These are phyloP conservation scores for Lamellibrachia luymesi DNA, from an alignment of 1,140 invertebrate genomes.

Conservation along the genomic window DNA sequence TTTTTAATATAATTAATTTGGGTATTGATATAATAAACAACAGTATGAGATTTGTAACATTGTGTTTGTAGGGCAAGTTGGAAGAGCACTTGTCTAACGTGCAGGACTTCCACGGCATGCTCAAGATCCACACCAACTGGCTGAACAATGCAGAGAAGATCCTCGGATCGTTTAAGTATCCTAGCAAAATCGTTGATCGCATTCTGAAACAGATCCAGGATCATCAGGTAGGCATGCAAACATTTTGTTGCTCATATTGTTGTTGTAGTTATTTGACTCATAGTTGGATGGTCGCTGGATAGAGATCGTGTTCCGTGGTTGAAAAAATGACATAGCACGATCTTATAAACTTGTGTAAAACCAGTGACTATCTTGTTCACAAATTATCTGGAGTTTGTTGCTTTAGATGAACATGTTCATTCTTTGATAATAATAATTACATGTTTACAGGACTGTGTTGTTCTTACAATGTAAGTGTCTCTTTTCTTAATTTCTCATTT, in stretches of 20 bases:
- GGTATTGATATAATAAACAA: background rate
- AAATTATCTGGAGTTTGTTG: too few species aligned
- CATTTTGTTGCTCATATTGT: slow-evolving; percentile 8
- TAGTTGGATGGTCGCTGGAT: background rate
- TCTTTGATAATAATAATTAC: too few species aligned
- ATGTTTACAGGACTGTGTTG: too few species aligned
- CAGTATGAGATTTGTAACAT: background rate
- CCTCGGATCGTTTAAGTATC: slow-evolving; percentile 77
- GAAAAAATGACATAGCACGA: background rate
- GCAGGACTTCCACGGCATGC: slow-evolving; percentile 90
- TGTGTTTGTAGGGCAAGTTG: slow-evolving; percentile 74
- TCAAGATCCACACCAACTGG: slow-evolving; percentile 91
- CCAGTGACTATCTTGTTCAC: too few species aligned
- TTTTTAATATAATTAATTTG: too few species aligned
- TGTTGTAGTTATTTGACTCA: background rate
- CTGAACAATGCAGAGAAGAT: slow-evolving; percentile 90
- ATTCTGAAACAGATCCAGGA: slow-evolving; percentile 90
- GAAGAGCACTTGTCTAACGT: slow-evolving; percentile 96
- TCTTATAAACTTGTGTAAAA: too few species aligned
- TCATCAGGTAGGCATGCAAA: slow-evolving; percentile 69
- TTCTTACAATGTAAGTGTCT: background rate
- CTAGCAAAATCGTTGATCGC: slow-evolving; percentile 89
- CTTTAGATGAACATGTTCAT: too few species aligned
- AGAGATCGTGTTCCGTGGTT: background rate
- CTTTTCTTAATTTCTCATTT: background rate